phyloP scores from a whole-genome alignment of 2,797 vertebrate species.

The Fistularia tabacaria region DNA sequence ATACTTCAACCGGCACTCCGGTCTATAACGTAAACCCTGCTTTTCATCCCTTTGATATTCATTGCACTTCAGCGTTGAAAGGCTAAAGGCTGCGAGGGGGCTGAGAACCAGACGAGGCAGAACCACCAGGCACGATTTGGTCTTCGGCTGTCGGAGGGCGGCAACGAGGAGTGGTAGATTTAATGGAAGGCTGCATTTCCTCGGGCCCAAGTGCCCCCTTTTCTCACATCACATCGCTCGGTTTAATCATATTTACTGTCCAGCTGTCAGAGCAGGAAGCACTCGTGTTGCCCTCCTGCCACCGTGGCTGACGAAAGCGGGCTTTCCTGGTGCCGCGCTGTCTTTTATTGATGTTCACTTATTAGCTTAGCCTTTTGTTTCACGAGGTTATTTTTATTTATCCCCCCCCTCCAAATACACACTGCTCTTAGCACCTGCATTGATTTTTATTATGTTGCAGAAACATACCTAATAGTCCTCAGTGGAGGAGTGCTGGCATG shows the following conservation, averaged over 20 bases:
- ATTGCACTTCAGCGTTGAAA: conserved; percentile 15
- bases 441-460: conserved; percentile 58
- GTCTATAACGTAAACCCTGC: conserved; percentile 5
- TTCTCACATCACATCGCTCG: conserved; percentile 10
- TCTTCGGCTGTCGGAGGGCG: conserved; percentile 16
- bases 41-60: conserved; percentile 21
- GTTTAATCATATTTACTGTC: conserved; percentile 33
- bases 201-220: neutral
- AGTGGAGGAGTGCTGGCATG: conserved; percentile 53
- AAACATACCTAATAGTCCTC: conserved; percentile 49
- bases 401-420: conserved; percentile 7
- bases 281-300: conserved; percentile 25
- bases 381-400: conserved; percentile 45
- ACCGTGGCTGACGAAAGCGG: conserved; percentile 2
- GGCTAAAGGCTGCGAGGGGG: conserved; percentile 10
- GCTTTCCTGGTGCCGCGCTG: too few species aligned
- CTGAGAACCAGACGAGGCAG: conserved; percentile 22
- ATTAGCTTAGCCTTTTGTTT: conserved; percentile 56
- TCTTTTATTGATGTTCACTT: conserved; percentile 46
- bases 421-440: conserved; percentile 45
- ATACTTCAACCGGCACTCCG: conserved; percentile 2
- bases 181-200: conserved; percentile 18
- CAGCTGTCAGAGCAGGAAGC: conserved; percentile 15
- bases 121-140: conserved; percentile 10
- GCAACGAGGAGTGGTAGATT: conserved; percentile 20